Evolutionary conservation across 1,140 invertebrate genomes (phyloP).

Genomic region (Caenorhabditis tropicalis): DNA sequence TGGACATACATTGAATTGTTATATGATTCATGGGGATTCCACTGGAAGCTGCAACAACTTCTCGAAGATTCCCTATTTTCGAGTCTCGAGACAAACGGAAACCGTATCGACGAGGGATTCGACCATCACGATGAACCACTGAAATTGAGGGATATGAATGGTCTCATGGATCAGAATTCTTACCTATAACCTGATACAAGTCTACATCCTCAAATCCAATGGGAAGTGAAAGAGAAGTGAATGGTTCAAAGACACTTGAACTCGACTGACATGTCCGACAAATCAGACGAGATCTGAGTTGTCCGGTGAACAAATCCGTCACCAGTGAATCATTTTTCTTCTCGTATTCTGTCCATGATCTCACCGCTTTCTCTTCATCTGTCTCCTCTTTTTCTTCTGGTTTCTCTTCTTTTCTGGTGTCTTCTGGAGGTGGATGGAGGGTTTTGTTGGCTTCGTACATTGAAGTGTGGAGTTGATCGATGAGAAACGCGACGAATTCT

Average conservation of each 20-base stretch:
- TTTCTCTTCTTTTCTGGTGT: slow-evolving; percentile 66
- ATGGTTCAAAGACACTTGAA: slow-evolving; percentile 83
- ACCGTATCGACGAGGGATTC: slow-evolving; percentile 83
- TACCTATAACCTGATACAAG: slow-evolving; percentile 80
- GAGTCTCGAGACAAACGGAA: slow-evolving; percentile 81
- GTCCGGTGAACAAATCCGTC: slow-evolving; percentile 75
- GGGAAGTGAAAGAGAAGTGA: slow-evolving; percentile 86
- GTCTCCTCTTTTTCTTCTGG: slow-evolving; percentile 73
- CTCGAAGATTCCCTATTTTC: slow-evolving; percentile 73
- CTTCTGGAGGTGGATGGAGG: background rate
- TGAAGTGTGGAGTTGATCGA: slow-evolving; percentile 90
- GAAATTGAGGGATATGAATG: too few species aligned
- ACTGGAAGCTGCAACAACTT: slow-evolving; percentile 25
- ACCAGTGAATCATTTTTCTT: slow-evolving; percentile 40
- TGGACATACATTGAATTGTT: slow-evolving; percentile 41
- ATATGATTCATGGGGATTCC: background rate
- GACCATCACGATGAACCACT: slow-evolving; percentile 82
- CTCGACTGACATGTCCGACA: slow-evolving; percentile 74
- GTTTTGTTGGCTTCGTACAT: slow-evolving; percentile 77
- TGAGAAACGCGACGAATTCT: slow-evolving; percentile 87
- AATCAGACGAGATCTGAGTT: slow-evolving; percentile 83
- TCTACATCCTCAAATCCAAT: slow-evolving; percentile 80
- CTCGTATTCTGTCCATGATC: slow-evolving; percentile 66
- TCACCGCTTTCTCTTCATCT: slow-evolving; percentile 73
- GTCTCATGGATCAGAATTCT: slow-evolving; percentile 58